A percentile compares a stretch with the other conserved stretches of the same genome.
phyloP scores from a whole-genome alignment of 2,113 vertebrate species.

The Herpailurus yagouaroundi region DNA sequence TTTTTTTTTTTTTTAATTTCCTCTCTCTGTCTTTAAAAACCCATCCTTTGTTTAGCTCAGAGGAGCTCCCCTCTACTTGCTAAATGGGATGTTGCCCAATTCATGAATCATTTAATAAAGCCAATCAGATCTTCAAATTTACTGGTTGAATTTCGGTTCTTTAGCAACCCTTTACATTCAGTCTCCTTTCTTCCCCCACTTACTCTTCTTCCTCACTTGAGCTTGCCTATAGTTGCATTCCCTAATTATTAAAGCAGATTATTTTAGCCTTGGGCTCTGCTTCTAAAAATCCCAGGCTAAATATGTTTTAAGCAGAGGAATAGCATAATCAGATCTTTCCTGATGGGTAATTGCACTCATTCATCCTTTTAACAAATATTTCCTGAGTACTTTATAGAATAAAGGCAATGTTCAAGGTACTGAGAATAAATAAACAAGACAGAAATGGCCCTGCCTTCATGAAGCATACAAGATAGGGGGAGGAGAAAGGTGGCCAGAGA shows the following conservation, averaged over 20 bases:
- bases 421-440: constrained; percentile 12
- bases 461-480: neutral
- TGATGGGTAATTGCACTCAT: neutral
- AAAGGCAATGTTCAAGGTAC: neutral
- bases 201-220: neutral
- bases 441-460: neutral
- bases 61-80: neutral
- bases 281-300: neutral
- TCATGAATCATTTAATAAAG: neutral
- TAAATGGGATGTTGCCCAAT: neutral
- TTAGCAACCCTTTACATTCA: neutral
- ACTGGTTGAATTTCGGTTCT: neutral
- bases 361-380: constrained; percentile 19
- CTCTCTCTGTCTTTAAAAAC: neutral
- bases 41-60: neutral
- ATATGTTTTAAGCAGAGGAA: neutral
- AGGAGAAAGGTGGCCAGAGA: neutral
- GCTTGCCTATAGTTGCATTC: neutral
- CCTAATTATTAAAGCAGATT: neutral
- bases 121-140: neutral
- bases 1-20: neutral
- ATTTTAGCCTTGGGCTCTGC: neutral
- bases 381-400: neutral
- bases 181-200: neutral
- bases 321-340: neutral